Conservation (phyloP, 2,797 vertebrate genomes). For the Lagocephalus sceleratus region DNA sequence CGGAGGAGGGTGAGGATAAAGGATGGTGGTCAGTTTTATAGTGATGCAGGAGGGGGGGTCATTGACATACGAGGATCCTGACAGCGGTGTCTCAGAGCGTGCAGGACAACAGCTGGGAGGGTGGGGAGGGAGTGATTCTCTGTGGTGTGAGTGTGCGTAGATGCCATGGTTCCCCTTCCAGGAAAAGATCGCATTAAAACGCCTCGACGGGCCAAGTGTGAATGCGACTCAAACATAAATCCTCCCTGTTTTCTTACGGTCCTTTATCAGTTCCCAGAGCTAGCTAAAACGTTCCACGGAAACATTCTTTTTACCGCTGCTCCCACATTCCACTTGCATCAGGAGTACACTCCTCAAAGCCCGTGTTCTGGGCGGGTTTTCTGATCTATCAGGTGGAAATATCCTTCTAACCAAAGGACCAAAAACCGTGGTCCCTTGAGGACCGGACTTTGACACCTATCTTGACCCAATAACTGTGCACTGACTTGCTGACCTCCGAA, state of each 20-base stretch:
- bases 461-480: too few relatives aligned
- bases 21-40: constrained; percentile 57
- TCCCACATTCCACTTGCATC: constrained; percentile 20
- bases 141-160: constrained; percentile 30
- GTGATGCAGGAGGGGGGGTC: not conserved
- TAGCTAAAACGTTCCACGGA: not conserved
- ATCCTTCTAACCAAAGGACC: too few relatives aligned
- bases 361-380: too few relatives aligned
- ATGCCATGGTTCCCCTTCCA: constrained; percentile 59
- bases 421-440: too few relatives aligned
- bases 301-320: not conserved
- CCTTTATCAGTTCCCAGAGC: constrained; percentile 10
- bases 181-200: constrained; percentile 57
- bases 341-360: too few relatives aligned
- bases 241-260: constrained; percentile 19
- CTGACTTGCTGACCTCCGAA: too few relatives aligned
- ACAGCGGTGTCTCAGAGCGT: constrained; percentile 37
- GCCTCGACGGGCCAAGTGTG: constrained; percentile 34
- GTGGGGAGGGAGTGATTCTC: constrained; percentile 25
- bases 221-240: constrained; percentile 43
- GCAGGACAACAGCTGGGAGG: constrained; percentile 24
- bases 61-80: constrained; percentile 53
- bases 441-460: too few relatives aligned
- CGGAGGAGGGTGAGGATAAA: constrained; percentile 7
- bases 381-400: too few relatives aligned